phyloP scores from a whole-genome alignment of 2,113 vertebrate species.

The Desmodus rotundus region DNA sequence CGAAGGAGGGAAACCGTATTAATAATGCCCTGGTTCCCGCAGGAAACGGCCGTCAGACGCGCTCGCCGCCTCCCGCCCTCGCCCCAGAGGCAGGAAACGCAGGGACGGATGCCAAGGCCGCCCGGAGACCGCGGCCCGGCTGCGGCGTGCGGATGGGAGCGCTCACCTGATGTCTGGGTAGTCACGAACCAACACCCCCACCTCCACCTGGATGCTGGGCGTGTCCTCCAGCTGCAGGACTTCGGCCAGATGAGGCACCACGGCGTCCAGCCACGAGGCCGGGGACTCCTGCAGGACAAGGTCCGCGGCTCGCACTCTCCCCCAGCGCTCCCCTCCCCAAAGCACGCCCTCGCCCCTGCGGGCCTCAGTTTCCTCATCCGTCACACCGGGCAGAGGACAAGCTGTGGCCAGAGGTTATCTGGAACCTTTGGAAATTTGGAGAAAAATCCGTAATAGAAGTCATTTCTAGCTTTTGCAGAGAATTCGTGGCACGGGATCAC shows the following conservation, averaged over 20 bases:
- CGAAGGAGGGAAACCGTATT: constrained; percentile 67
- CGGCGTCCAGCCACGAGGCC: constrained; percentile 87
- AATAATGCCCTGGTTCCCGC: constrained; percentile 60
- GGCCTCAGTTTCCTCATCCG: neutral
- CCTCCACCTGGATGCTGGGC: constrained; percentile 94
- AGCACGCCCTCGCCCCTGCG: neutral
- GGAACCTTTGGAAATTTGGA: neutral
- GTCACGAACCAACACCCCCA: constrained; percentile 88
- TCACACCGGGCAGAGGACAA: neutral
- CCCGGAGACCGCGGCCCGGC: neutral
- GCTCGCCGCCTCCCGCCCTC: constrained; percentile 59
- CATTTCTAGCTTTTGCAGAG: neutral
- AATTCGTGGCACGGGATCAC: neutral
- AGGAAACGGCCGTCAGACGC: constrained; percentile 74
- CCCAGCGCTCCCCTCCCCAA: accelerated
- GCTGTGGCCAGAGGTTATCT: neutral
- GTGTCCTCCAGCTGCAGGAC: constrained; percentile 91
- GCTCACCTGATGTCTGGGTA: constrained; percentile 93
- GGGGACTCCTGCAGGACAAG: constrained; percentile 83
- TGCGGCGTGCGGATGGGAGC: neutral
- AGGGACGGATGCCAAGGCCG: constrained; percentile 29
- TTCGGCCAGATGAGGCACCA: constrained; percentile 88
- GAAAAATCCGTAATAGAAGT: neutral
- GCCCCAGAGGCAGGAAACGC: constrained; percentile 58
- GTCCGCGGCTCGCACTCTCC: accelerated